Base-by-base conservation (phyloP, 2,797 vertebrate species). In the Cryptoblepharus egeriae region DNA sequence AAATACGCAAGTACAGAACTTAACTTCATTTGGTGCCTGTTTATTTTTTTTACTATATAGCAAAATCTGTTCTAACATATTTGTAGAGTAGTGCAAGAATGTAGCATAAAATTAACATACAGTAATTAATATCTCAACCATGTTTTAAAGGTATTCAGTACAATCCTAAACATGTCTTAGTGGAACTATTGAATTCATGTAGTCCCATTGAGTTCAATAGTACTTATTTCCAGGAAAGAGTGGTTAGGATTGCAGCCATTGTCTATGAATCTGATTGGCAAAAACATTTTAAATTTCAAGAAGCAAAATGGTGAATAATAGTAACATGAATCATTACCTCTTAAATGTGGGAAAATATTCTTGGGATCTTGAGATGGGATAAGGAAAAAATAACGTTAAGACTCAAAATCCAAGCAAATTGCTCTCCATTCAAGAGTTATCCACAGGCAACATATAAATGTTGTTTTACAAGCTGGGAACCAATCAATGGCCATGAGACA, bases 361-460 rank as follows among this genome's bases (percentile, higher is more conserved):
- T 90, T 90, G 87, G 80, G 32, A 67, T 75, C 75, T 75, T 81
- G 69, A 89, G 55, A 81, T 75, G 87, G 75, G 73, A 87, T 88
- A 81, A 75, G 42, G 85, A 75, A 67, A 83, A 61, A 82, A 88
- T 32, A 71, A 20, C 69, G 57, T 39, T 58, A 90, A 86, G 71
- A n/a, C 61, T 80, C 88, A 82, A 93, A 81, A 90, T 73, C 69
- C 84, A 89, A 91, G 84, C 68, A 86, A 87, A 75, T 80, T 84
- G 85, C 80, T 92, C 75, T 85, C 86, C 77, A 78, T 82, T 87
- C 81, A 90, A 89, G 85, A 88, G 22, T 67, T 74, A 80, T 77
- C 75, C 81, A 69, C 80, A 90, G 86, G 86, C 88, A 83, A 88
- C 88, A 88, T 93, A 90, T 93, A 93, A 93, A 80, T 86, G 87